A percentile compares a stretch with the other conserved stretches of the same genome.
Conservation (phyloP, 2,888 invertebrate genomes). For the Drosophila testacea region DNA sequence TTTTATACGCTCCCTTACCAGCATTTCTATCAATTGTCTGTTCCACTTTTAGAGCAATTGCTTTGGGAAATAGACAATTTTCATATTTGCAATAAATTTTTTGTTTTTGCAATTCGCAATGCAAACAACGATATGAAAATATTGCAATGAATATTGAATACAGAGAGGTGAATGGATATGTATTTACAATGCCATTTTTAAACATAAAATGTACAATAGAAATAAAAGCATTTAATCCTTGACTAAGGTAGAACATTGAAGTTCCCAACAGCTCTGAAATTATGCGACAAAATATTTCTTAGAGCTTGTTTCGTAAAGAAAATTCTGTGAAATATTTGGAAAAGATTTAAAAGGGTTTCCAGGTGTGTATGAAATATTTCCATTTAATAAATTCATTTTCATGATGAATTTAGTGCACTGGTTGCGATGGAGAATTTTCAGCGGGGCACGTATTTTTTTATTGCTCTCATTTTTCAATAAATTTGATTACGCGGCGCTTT, state of each 20-base stretch:
- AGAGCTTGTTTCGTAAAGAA: neutral
- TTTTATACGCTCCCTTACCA: neutral
- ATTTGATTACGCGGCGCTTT: slow-evolving; percentile 79
- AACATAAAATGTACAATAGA: neutral
- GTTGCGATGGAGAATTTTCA: slow-evolving; percentile 20
- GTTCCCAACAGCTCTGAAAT: neutral
- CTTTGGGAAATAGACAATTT: neutral
- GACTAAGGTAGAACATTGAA: neutral
- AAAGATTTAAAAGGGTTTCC: slow-evolving; percentile 3
- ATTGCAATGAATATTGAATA: slow-evolving; percentile 22
- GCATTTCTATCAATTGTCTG: neutral
- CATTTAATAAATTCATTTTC: slow-evolving; percentile 48
- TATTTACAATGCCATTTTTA: neutral
- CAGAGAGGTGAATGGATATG: slow-evolving; percentile 4
- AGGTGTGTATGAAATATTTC: neutral
- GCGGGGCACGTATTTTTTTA: slow-evolving; percentile 56
- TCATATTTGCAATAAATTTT: slow-evolving; percentile 26
- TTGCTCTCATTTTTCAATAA: slow-evolving; percentile 77
- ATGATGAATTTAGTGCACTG: slow-evolving; percentile 50
- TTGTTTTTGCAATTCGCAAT: slow-evolving; percentile 38
- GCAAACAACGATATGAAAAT: slow-evolving; percentile 37
- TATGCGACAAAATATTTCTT: neutral
- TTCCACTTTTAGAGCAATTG: slow-evolving; percentile 20
- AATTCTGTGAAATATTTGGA: neutral
- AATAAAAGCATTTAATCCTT: neutral